These are phyloP conservation scores for Aramus guarauna DNA, from an alignment of 2,113 vertebrate species.

Conservation along the genomic window DNA sequence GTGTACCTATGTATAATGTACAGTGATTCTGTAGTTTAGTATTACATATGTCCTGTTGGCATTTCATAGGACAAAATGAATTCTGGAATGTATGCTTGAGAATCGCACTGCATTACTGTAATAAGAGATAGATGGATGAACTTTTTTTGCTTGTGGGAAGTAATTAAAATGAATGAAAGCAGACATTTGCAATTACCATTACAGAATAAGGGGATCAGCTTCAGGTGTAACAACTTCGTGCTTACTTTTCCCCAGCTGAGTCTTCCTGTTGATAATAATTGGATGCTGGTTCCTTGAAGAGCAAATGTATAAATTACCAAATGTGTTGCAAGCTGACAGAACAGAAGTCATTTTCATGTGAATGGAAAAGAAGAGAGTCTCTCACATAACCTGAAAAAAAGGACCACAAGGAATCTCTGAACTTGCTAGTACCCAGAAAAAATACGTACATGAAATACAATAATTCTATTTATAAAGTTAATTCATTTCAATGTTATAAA, in stretches of 20 bases:
- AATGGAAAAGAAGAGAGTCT: background rate
- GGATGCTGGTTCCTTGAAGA: background rate
- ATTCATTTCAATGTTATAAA: background rate
- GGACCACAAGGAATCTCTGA: background rate
- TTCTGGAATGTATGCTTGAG: background rate
- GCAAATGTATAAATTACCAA: conserved; percentile 8
- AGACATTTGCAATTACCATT: background rate
- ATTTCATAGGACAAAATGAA: background rate
- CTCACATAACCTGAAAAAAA: background rate
- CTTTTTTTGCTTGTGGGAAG: background rate
- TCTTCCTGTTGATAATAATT: conserved; percentile 10
- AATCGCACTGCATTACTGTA: background rate
- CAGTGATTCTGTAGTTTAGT: background rate
- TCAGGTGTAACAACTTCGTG: background rate
- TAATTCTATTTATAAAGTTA: background rate
- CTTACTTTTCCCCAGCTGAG: background rate
- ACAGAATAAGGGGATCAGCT: background rate
- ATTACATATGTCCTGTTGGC: background rate
- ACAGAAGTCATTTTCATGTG: background rate
- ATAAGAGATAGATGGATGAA: background rate
- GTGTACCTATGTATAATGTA: fast-evolving
- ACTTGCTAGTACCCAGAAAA: background rate
- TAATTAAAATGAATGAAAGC: conserved; percentile 41
- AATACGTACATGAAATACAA: background rate
- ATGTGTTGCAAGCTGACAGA: background rate